These are phyloP conservation scores for Solea solea DNA, from an alignment of 2,113 vertebrate genomes.

Conservation along the genomic window DNA sequence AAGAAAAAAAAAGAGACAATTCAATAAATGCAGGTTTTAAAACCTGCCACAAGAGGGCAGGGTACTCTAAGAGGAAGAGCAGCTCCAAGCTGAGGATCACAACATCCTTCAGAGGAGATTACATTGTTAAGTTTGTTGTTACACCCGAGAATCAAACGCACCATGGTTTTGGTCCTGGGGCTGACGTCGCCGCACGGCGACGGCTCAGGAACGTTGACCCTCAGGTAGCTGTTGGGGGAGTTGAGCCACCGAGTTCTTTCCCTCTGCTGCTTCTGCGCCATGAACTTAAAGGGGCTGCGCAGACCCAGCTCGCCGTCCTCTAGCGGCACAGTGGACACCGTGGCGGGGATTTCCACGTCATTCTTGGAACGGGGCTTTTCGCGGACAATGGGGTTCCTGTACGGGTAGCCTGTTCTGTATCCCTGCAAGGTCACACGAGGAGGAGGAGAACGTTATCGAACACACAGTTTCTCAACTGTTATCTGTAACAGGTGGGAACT, in stretches of 20 bases:
- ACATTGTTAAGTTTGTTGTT: constrained; percentile 5
- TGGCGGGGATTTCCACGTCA: constrained; percentile 94
- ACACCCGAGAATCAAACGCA: constrained; percentile 64
- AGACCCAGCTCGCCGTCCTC: constrained; percentile 86
- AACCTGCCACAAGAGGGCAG: constrained; percentile 74
- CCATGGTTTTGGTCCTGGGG: constrained; percentile 91
- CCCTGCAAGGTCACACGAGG: constrained; percentile 79
- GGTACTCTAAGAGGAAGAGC: constrained; percentile 44
- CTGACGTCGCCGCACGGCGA: constrained; percentile 89
- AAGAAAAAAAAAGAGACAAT: background rate
- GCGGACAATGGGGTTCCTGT: constrained; percentile 90
- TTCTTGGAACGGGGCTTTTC: constrained; percentile 93
- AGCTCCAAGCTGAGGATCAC: background rate
- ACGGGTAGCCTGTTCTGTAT: constrained; percentile 94
- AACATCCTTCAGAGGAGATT: background rate
- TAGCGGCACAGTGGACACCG: constrained; percentile 88
- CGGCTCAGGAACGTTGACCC: constrained; percentile 91
- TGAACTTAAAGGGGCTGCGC: constrained; percentile 88
- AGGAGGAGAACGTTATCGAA: constrained; percentile 2
- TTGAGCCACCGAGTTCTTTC: constrained; percentile 95
- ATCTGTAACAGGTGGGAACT: background rate
- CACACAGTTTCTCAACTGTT: background rate
- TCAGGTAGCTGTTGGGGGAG: constrained; percentile 94
- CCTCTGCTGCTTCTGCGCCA: constrained; percentile 90
- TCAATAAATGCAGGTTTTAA: constrained; percentile 14